Conservation (phyloP, 2,797 vertebrate species). For the Melanogrammus aeglefinus region DNA sequence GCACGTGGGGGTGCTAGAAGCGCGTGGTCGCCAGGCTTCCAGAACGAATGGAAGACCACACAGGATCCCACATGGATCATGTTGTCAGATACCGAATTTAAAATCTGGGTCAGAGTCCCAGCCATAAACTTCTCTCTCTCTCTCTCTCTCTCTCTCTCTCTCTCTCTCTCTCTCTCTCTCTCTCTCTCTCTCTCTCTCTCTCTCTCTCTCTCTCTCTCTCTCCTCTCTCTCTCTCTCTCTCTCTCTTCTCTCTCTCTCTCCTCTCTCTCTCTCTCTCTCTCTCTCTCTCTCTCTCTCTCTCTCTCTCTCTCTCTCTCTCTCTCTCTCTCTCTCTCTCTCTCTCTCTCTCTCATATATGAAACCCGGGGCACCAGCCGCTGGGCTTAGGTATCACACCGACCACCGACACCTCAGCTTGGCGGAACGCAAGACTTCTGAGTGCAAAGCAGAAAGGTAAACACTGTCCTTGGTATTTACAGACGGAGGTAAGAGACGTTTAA, state of each 20-base stretch:
- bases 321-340: slow-evolving; percentile 4
- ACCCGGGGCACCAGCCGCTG: slow-evolving; percentile 26
- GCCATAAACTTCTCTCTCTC: slow-evolving; percentile 32
- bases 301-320: neutral
- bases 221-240: slow-evolving; percentile 7
- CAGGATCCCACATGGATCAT: slow-evolving; percentile 56
- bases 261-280: neutral
- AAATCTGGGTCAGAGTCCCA: slow-evolving; percentile 64
- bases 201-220: slow-evolving; percentile 16
- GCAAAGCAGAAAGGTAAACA: slow-evolving; percentile 18
- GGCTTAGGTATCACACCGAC: slow-evolving; percentile 24
- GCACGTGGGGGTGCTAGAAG: slow-evolving; percentile 22
- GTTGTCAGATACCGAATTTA: slow-evolving; percentile 63
- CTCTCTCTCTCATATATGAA: neutral
- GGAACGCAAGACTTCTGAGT: slow-evolving; percentile 12
- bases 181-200: slow-evolving; percentile 23
- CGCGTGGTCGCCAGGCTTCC: slow-evolving; percentile 34
- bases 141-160: slow-evolving; percentile 6
- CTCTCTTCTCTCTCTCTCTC: slow-evolving; percentile 7
- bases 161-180: slow-evolving; percentile 6
- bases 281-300: neutral
- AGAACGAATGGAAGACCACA: slow-evolving; percentile 56
- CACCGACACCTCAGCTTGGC: slow-evolving; percentile 12
- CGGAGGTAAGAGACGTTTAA: slow-evolving; percentile 5
- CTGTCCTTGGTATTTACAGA: slow-evolving; percentile 7